Percentiles rank a stretch among this genome's conserved stretches.
phyloP scores from a whole-genome alignment of 2,113 vertebrate species.

The Myocastor coypus region DNA sequence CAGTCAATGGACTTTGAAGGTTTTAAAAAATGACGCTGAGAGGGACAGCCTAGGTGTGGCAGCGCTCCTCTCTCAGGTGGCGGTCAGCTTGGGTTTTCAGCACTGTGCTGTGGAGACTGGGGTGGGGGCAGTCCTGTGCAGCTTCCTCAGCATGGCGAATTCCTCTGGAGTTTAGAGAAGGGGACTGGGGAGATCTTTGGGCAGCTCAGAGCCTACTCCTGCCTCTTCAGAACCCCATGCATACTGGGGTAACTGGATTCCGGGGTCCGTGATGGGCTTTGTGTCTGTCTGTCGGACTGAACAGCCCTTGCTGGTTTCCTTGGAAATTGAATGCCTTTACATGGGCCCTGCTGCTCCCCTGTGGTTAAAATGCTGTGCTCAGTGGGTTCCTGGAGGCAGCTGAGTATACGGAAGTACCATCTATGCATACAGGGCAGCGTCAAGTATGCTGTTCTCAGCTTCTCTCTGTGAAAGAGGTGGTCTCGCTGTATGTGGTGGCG shows the following conservation, averaged over 20 bases:
- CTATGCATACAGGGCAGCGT: not conserved
- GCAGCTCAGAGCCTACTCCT: not conserved
- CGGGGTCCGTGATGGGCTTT: fast-evolving
- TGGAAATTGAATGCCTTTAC: not conserved
- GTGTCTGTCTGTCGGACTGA: not conserved
- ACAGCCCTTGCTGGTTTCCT: not conserved
- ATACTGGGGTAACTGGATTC: not conserved
- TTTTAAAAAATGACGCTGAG: not conserved
- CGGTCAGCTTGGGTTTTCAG: not conserved
- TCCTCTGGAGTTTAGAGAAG: not conserved
- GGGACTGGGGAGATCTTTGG: not conserved
- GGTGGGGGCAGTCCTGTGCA: not conserved
- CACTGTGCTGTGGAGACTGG: not conserved
- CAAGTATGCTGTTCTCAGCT: not conserved
- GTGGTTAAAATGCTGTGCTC: not conserved
- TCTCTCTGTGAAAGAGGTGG: not conserved
- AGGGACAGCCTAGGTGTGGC: not conserved
- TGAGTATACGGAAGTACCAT: not conserved
- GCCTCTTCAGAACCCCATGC: fast-evolving
- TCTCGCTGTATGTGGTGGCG: not conserved
- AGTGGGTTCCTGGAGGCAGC: not conserved
- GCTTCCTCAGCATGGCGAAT: fast-evolving
- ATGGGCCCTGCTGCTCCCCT: fast-evolving
- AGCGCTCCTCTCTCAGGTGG: not conserved
- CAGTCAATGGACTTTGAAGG: not conserved